Percentiles rank a stretch among this genome's conserved stretches.
phyloP scores from a whole-genome alignment of 2,113 vertebrate genomes.

The Planiliza haematocheilus region DNA sequence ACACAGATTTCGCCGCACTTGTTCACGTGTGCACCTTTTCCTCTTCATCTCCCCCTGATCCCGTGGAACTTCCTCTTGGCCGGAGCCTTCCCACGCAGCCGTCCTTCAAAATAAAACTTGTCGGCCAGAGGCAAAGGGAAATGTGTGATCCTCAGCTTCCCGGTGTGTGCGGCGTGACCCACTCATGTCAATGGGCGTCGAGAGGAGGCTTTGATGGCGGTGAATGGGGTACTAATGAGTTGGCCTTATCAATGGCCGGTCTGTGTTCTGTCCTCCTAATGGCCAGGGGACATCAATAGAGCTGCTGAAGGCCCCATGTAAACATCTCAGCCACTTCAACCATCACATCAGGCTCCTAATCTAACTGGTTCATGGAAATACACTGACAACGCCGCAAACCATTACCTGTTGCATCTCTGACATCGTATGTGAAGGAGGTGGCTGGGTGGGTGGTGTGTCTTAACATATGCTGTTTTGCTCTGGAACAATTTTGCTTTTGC shows the following conservation, averaged over 20 bases:
- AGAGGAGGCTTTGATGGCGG: slow-evolving; percentile 70
- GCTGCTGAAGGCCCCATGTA: slow-evolving; percentile 64
- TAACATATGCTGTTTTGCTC: slow-evolving; percentile 17
- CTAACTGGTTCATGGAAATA: slow-evolving; percentile 9
- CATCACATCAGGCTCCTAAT: slow-evolving; percentile 33
- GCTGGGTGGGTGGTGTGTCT: slow-evolving; percentile 3
- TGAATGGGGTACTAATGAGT: slow-evolving; percentile 80
- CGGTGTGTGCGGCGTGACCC: slow-evolving; percentile 32
- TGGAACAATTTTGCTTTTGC: slow-evolving; percentile 16
- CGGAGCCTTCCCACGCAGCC: not conserved
- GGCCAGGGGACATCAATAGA: slow-evolving; percentile 53
- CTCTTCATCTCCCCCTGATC: not conserved
- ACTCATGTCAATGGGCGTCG: slow-evolving; percentile 53
- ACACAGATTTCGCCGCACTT: not conserved
- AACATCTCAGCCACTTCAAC: slow-evolving; percentile 57
- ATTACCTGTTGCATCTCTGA: slow-evolving; percentile 23
- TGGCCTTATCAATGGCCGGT: slow-evolving; percentile 71
- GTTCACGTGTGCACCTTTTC: not conserved
- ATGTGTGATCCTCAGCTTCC: slow-evolving; percentile 34
- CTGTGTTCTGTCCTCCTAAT: slow-evolving; percentile 73
- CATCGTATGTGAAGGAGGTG: slow-evolving; percentile 24
- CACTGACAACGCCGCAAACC: slow-evolving; percentile 7
- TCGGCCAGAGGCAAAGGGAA: slow-evolving; percentile 9
- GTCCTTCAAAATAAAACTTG: not conserved
- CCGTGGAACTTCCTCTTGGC: not conserved